Evolutionary conservation across 2,797 vertebrate genomes (phyloP).

Genomic region (Phalanger gymnotis): DNA sequence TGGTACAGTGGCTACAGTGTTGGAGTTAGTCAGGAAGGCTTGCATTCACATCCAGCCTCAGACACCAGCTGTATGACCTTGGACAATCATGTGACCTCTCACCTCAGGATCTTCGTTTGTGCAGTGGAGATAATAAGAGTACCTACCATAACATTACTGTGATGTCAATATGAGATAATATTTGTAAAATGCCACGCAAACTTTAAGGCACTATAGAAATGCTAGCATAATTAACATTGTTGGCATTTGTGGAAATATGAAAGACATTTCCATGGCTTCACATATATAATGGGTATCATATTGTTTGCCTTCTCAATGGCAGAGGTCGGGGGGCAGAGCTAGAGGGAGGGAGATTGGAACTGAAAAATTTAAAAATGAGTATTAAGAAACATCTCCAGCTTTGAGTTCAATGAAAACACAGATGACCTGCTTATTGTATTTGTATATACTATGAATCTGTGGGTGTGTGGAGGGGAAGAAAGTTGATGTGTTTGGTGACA

Average conservation of each 20-base stretch:
- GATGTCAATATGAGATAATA: not conserved
- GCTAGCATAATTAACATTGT: not conserved
- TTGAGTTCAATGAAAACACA: not conserved
- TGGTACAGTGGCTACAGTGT: not conserved
- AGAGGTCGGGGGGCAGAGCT: not conserved
- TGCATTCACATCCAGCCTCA: not conserved
- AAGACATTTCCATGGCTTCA: not conserved
- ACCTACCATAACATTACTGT: not conserved
- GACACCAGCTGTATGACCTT: not conserved
- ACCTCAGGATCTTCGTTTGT: not conserved
- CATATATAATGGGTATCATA: not conserved
- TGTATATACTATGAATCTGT: not conserved
- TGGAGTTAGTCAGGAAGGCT: not conserved
- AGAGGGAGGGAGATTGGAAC: not conserved
- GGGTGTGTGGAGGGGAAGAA: not conserved
- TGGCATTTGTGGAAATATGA: not conserved
- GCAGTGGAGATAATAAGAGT: not conserved
- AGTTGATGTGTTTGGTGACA: not conserved
- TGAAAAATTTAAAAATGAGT: not conserved
- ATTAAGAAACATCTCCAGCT: not conserved
- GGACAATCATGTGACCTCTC: not conserved
- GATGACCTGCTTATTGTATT: not conserved
- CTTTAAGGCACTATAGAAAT: not conserved
- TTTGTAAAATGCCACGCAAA: not conserved
- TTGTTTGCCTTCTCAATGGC: not conserved